Percentiles rank a stretch among this genome's conserved stretches.
phyloP scores from a whole-genome alignment of 1,140 invertebrate genomes.

The Callitettix versicolor region DNA sequence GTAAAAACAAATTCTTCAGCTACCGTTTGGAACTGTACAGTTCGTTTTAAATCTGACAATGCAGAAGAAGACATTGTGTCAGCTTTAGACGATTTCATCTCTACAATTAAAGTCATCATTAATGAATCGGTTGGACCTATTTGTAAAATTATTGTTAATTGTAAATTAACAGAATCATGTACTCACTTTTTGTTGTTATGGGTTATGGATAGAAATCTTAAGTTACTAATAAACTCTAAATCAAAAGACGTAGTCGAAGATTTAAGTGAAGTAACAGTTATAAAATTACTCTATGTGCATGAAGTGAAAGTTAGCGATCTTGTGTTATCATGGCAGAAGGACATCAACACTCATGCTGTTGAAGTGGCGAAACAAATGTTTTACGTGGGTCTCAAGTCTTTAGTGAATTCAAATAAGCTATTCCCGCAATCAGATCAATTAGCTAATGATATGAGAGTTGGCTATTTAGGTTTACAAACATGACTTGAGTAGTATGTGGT shows the following conservation, averaged over 20 bases:
- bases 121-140: conserved; percentile 1
- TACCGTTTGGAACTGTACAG: conserved; percentile 10
- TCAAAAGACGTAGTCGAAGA: neutral
- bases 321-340: conserved; percentile 8
- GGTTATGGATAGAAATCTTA: conserved; percentile 13
- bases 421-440: conserved; percentile 2
- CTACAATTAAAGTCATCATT: neutral
- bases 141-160: conserved; percentile 7
- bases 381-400: neutral
- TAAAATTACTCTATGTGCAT: conserved; percentile 6
- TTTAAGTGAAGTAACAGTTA: neutral
- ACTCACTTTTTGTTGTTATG: conserved; percentile 8
- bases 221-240: neutral
- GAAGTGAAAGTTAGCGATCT: neutral
- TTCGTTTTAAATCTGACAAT: neutral
- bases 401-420: neutral
- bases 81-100: conserved; percentile 6
- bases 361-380: conserved; percentile 11
- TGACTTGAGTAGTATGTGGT: conserved; percentile 3
- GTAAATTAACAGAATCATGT: neutral
- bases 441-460: conserved; percentile 10
- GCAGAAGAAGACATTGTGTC: neutral
- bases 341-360: neutral
- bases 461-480: conserved; percentile 7
- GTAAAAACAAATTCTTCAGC: neutral